Conservation (phyloP, 92 coral and sea anemone genomes). For the Muricea muricata region DNA sequence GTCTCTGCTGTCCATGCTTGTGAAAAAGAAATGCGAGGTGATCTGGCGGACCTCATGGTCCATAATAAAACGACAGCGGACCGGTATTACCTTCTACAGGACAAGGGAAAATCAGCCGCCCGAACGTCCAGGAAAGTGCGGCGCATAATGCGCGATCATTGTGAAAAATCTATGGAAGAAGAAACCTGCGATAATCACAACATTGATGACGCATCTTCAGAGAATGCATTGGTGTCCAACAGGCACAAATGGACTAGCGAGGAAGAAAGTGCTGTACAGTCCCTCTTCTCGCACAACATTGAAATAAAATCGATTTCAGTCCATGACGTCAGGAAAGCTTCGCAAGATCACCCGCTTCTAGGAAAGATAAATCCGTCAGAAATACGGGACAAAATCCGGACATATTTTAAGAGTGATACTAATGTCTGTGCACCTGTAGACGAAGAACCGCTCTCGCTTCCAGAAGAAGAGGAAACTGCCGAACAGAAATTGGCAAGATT, state of each 20-base stretch:
- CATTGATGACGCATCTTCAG: neutral
- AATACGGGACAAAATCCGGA: slow-evolving; percentile 34
- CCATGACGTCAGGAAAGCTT: neutral
- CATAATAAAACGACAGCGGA: neutral
- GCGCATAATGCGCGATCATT: neutral
- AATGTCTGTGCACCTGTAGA: too few species aligned
- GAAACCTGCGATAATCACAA: neutral
- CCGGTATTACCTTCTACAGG: neutral
- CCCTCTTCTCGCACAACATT: neutral
- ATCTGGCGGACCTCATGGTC: neutral
- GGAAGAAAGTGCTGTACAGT: neutral
- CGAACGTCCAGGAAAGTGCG: neutral
- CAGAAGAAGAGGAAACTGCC: too few species aligned
- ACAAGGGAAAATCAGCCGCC: neutral
- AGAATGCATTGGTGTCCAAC: neutral
- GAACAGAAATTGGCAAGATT: neutral
- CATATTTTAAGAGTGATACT: neutral
- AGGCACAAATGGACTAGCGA: neutral
- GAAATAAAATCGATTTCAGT: neutral
- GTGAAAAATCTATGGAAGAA: neutral
- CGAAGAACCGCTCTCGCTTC: too few species aligned
- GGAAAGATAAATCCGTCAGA: neutral
- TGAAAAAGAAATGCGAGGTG: neutral
- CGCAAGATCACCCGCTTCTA: neutral
- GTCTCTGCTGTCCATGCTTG: neutral